Percentiles rank a stretch among this genome's conserved stretches.
phyloP scores from a whole-genome alignment of 2,797 vertebrate genomes.

The Sphaeramia orbicularis region DNA sequence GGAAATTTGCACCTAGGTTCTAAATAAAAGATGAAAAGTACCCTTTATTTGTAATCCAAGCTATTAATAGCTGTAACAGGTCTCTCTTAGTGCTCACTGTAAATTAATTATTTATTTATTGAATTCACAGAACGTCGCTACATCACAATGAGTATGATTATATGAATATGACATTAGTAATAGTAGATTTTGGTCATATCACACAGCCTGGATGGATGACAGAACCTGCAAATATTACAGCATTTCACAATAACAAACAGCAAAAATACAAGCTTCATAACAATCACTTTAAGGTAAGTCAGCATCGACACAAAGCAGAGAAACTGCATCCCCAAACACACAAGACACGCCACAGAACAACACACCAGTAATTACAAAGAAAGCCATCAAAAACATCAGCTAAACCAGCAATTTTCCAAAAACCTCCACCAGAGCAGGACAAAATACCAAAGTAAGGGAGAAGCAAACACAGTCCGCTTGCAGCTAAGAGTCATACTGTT shows the following conservation, averaged over 20 bases:
- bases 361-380: slow-evolving; percentile 23
- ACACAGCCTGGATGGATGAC: too few relatives aligned
- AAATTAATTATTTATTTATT: too few relatives aligned
- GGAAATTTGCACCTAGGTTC: too few relatives aligned
- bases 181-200: too few relatives aligned
- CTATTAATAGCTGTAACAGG: too few relatives aligned
- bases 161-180: too few relatives aligned
- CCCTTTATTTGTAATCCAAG: too few relatives aligned
- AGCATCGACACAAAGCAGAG: slow-evolving; percentile 22
- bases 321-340: slow-evolving; percentile 17
- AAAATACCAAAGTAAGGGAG: slow-evolving; percentile 15
- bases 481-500: slow-evolving; percentile 13
- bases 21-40: too few relatives aligned
- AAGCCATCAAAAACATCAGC: slow-evolving; percentile 30
- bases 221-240: too few relatives aligned
- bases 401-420: slow-evolving; percentile 15
- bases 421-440: slow-evolving; percentile 27
- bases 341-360: slow-evolving; percentile 16
- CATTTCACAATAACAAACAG: slow-evolving; percentile 5
- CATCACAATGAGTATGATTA: too few relatives aligned
- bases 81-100: too few relatives aligned
- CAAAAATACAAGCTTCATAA: neutral
- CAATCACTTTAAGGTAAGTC: slow-evolving; percentile 20
- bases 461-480: slow-evolving; percentile 1
- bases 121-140: too few relatives aligned